Evolutionary conservation across 2,888 invertebrate genomes (phyloP).

Genomic region (Hypsopygia costalis): DNA sequence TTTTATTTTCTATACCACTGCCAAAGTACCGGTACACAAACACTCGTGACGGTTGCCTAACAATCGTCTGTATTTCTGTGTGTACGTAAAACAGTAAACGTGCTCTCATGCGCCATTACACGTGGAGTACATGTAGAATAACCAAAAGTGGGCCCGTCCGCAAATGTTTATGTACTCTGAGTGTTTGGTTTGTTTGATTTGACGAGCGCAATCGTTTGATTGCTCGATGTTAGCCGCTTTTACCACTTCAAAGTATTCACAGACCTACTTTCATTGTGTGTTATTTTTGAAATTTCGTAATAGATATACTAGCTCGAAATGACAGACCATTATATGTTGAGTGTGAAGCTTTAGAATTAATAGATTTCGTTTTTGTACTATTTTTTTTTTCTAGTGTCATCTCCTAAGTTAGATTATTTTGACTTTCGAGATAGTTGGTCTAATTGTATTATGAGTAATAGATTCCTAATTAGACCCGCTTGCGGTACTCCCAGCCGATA

Average conservation of each 20-base stretch:
- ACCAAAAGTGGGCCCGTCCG: conserved; percentile 53
- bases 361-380: no score
- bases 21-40: conserved; percentile 56
- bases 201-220: conserved; percentile 59
- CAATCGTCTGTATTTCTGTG: conserved; percentile 45
- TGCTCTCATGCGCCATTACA: conserved; percentile 67
- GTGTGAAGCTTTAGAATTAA: no score
- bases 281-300: background rate
- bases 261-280: conserved; percentile 13
- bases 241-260: conserved; percentile 47
- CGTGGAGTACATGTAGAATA: conserved; percentile 71
- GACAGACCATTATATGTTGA: no score
- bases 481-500: no score
- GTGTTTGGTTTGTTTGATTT: conserved; percentile 67
- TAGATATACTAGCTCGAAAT: no score
- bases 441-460: no score
- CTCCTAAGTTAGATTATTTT: no score
- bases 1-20: no score
- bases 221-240: conserved; percentile 34
- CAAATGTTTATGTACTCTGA: conserved; percentile 69
- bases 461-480: no score
- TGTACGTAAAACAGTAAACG: conserved; percentile 60
- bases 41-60: conserved; percentile 49
- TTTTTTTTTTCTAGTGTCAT: no score
- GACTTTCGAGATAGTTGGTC: no score